Base-by-base conservation (phyloP, 2,797 vertebrate genomes). In the Pristis pectinata region DNA sequence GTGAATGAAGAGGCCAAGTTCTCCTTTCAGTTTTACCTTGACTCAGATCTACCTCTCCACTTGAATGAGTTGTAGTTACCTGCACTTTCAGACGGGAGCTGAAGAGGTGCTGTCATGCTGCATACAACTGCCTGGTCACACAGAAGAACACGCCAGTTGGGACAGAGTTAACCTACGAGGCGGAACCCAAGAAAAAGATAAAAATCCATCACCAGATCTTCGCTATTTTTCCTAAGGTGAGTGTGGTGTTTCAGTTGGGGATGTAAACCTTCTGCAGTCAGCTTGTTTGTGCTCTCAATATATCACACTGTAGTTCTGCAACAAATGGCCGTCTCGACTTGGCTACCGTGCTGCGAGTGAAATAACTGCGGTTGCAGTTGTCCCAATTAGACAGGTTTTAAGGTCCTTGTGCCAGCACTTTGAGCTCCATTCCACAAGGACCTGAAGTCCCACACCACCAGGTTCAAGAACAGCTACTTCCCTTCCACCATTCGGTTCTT, bases 181-280 rank as follows among this genome's bases (percentile, higher is more conserved):
- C 27, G 8, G 92, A 94, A 9, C 70, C 92, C 27, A 94, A 76
- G 49, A 76, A n/a, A 34, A 94, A 94, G 49, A 74, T 94, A 13
- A 74, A 76, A 76, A 74, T 94, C 30, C 53, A 70, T 10, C 70
- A 30, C 30, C 72, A 30, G 27, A 94, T 76, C 67, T 94, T 53
- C n/a, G 24, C 27, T 22, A 8, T 94, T 34, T 76, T 94, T 76
- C 92, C 92, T 70, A 76, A 94, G 92, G 92, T 94, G 72, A 56
- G 72, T 0, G 10, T 64, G 44, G 24, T 15, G 4, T 27, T 53
- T 49, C 56, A 44, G n/a, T 7, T 2, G 6, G 89, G 22, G 49
- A 37, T 4, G 6, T 3, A 34, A n/a, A 7, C 0, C 11, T 87
- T 92, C 11, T 72, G n/a, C 9, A 72, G 11, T 49, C 10, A 61